Evolutionary conservation across 2,888 invertebrate genomes (phyloP).

Genomic region (Rapana venosa): DNA sequence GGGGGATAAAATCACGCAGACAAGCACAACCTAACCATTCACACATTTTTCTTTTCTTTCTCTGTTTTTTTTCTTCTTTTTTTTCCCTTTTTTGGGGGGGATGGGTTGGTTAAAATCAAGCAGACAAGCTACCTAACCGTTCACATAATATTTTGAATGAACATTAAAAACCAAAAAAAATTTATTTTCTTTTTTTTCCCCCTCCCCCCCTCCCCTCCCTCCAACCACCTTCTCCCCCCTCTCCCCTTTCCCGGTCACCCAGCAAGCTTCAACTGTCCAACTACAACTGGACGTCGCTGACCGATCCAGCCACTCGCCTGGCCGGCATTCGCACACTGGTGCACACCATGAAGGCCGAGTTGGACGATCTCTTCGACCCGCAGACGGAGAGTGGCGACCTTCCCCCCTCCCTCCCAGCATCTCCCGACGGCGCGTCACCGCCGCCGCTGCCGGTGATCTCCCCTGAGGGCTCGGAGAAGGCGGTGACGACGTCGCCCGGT

Average conservation of each 20-base stretch:
- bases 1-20: too few relatives aligned
- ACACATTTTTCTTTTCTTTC: neutral
- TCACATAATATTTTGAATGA: constrained; percentile 51
- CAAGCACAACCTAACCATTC: too few relatives aligned
- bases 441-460: neutral
- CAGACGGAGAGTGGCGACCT: too few relatives aligned
- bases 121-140: too few relatives aligned
- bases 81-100: constrained; percentile 48
- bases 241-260: neutral
- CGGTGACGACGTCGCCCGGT: neutral
- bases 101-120: too few relatives aligned
- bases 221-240: neutral
- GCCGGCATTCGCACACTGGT: neutral
- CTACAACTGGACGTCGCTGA: constrained; percentile 30
- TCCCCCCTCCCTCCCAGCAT: too few relatives aligned
- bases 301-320: neutral
- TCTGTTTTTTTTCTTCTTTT: neutral
- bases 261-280: constrained; percentile 31
- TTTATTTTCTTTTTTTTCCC: neutral
- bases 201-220: too few relatives aligned
- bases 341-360: constrained; percentile 33
- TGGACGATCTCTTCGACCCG: neutral
- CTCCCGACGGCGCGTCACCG: too few relatives aligned
- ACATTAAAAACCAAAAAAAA: too few relatives aligned
- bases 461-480: neutral